A percentile compares a stretch with the other conserved stretches of the same genome.
Evolutionary conservation across 2,797 vertebrate species (phyloP).

Genomic region (Paratrypauchen microcephalus): DNA sequence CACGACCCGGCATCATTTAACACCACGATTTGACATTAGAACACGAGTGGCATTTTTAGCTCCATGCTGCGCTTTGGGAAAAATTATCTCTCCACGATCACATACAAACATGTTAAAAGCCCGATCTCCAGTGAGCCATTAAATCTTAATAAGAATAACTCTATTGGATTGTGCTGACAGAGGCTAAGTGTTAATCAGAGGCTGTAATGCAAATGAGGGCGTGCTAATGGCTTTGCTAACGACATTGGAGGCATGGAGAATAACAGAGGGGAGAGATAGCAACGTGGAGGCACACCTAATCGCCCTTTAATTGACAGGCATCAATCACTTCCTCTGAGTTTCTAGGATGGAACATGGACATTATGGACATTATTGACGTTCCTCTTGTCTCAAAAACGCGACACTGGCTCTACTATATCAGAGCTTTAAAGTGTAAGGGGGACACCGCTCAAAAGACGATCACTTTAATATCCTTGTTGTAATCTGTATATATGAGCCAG

Average conservation of each 20-base stretch:
- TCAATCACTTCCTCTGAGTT: slow-evolving; percentile 31
- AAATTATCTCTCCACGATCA: neutral
- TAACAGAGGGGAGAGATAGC: slow-evolving; percentile 22
- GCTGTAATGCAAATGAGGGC: slow-evolving; percentile 23
- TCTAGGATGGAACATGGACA: slow-evolving; percentile 23
- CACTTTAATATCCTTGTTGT: too few relatives aligned
- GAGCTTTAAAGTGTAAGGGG: too few relatives aligned
- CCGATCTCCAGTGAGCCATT: neutral
- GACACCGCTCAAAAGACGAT: too few relatives aligned
- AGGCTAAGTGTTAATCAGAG: slow-evolving; percentile 15
- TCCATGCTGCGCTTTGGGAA: neutral
- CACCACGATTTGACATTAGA: neutral
- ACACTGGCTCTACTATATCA: too few relatives aligned
- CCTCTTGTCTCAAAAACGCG: too few relatives aligned
- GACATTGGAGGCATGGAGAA: slow-evolving; percentile 23
- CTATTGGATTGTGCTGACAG: slow-evolving; percentile 23
- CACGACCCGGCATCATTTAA: neutral
- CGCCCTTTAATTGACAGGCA: slow-evolving; percentile 8
- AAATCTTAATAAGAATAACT: slow-evolving; percentile 22
- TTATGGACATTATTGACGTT: neutral
- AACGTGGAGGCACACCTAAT: slow-evolving; percentile 24
- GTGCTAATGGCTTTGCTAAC: slow-evolving; percentile 39
- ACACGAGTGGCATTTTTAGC: neutral
- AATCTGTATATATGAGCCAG: too few relatives aligned
- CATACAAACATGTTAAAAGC: slow-evolving; percentile 12